Conservation (phyloP, 2,113 vertebrate genomes). For the Theropithecus gelada region DNA sequence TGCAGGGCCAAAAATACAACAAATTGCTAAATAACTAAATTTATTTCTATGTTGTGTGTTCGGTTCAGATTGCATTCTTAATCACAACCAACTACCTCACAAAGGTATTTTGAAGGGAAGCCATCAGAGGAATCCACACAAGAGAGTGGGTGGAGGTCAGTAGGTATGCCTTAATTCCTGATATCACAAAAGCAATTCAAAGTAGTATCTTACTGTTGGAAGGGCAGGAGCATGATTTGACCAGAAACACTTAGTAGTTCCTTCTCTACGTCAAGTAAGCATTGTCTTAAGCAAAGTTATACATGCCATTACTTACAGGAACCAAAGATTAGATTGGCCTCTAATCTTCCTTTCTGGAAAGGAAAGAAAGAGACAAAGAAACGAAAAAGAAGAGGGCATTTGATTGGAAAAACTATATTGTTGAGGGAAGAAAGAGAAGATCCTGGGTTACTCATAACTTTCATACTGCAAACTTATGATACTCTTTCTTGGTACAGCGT, state of each 20-base stretch:
- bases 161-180: not conserved
- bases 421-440: not conserved
- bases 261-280: not conserved
- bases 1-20: conserved; percentile 13
- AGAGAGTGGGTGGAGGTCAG: not conserved
- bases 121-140: too few species aligned
- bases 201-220: not conserved
- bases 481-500: too few species aligned
- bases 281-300: not conserved
- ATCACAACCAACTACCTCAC: not conserved
- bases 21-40: not conserved
- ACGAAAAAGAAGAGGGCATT: not conserved
- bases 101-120: not conserved
- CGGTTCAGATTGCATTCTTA: not conserved
- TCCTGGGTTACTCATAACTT: not conserved
- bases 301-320: not conserved
- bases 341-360: not conserved
- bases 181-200: not conserved
- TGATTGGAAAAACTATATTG: not conserved
- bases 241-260: not conserved
- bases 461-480: not conserved
- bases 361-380: not conserved
- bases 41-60: not conserved
- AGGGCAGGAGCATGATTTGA: not conserved
- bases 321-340: not conserved